A percentile compares a stretch with the other conserved stretches of the same genome.
phyloP scores from a whole-genome alignment of 2,888 invertebrate species.

The Drosophila suboccidentalis region DNA sequence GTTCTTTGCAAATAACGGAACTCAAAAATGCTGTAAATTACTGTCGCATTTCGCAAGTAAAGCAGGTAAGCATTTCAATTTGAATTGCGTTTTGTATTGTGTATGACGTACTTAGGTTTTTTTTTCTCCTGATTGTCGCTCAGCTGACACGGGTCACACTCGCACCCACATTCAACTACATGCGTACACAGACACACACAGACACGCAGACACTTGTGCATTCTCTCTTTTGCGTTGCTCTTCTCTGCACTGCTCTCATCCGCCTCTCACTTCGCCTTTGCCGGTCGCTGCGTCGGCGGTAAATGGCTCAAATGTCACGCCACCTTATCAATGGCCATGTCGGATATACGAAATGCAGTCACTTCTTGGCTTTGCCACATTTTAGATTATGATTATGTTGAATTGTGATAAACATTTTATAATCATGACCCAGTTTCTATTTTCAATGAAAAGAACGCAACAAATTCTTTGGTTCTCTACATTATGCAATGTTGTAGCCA shows the following conservation, averaged over 20 bases:
- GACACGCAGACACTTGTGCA: conserved; percentile 22
- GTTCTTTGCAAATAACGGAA: conserved; percentile 44
- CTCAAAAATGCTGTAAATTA: conserved; percentile 38
- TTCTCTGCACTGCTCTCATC: conserved; percentile 10
- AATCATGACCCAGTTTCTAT: conserved; percentile 48
- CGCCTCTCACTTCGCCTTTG: conserved; percentile 19
- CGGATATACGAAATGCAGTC: conserved; percentile 29
- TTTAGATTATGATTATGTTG: conserved; percentile 18
- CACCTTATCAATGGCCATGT: conserved; percentile 66
- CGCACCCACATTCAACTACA: conserved; percentile 11
- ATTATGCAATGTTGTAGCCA: conserved; percentile 57
- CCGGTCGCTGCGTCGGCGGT: conserved; percentile 37
- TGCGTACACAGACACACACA: conserved; percentile 5
- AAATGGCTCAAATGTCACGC: conserved; percentile 64
- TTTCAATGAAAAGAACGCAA: conserved; percentile 4
- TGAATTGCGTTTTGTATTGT: conserved; percentile 35
- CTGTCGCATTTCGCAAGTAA: conserved; percentile 15
- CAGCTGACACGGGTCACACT: conserved; percentile 47
- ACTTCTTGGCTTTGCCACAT: conserved; percentile 11
- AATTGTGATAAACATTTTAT: conserved; percentile 12
- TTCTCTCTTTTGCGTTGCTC: conserved; percentile 12
- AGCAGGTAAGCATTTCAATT: conserved; percentile 51
- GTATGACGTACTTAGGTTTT: conserved; percentile 38
- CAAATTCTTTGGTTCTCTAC: conserved; percentile 7
- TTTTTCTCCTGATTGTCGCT: conserved; percentile 21